phyloP scores from a whole-genome alignment of 2,888 invertebrate species.

The Craniophora ligustri region DNA sequence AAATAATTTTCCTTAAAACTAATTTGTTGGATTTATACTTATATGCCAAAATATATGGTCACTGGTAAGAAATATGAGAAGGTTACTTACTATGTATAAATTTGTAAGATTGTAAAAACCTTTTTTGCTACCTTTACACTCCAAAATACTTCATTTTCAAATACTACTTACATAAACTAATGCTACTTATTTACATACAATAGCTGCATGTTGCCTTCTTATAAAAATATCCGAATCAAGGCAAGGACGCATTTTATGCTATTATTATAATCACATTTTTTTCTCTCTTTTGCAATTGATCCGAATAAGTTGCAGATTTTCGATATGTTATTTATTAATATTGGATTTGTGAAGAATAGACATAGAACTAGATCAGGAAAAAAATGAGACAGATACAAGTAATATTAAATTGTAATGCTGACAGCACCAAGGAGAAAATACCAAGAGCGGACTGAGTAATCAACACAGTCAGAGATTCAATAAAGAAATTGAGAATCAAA shows the following conservation, averaged over 20 bases:
- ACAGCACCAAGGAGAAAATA: conserved; percentile 60
- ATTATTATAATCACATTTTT: conserved; percentile 43
- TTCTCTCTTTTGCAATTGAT: conserved; percentile 33
- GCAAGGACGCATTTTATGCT: conserved; percentile 80
- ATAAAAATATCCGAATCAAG: conserved; percentile 52
- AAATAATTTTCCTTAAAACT: too few species aligned
- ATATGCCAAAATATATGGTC: neutral
- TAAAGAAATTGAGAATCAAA: conserved; percentile 8
- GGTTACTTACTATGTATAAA: too few species aligned
- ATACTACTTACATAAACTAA: conserved; percentile 25
- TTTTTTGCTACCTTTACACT: conserved; percentile 2
- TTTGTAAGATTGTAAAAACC: conserved; percentile 8
- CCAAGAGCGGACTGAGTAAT: neutral
- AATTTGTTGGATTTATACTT: too few species aligned
- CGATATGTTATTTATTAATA: conserved; percentile 47
- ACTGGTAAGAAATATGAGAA: neutral
- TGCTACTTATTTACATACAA: conserved; percentile 57
- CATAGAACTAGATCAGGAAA: conserved; percentile 12
- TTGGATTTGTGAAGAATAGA: conserved; percentile 13
- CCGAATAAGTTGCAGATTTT: conserved; percentile 38
- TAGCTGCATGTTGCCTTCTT: conserved; percentile 38
- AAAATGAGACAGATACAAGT: conserved; percentile 8
- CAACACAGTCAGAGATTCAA: conserved; percentile 15
- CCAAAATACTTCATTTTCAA: conserved; percentile 8
- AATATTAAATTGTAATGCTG: conserved; percentile 55